Evolutionary conservation across 2,888 invertebrate species (phyloP), one percentile per base, ranked within the genome.

Genomic region (Monoplex corrugatus): DNA sequence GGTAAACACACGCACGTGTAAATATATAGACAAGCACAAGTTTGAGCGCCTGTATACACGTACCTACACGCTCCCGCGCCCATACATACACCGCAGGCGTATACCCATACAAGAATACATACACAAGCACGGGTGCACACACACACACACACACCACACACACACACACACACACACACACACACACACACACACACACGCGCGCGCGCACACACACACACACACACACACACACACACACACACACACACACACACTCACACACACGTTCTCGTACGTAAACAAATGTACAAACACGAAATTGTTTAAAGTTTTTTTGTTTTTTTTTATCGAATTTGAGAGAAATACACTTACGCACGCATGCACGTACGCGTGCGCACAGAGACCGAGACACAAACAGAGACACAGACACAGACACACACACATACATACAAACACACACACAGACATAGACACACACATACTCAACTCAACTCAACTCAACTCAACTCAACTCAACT

Each of bases 221-320:
- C 75, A 75, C 75, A 75, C 75, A n/a, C 32, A n/a, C 75, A 75
- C 75, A 75, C 75, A 35, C 75, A 75, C 75, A 75, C 68, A 68
- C 68, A 68, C n/a, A 68, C 68, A 68, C 68, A 68, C 68, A 68
- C 68, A 68, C 68, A 68, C 68, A 68, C 68, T 19, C 68, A 35
- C 68, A 68, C 68, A 35, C 63, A 63, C 28, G 23, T 23, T 16
- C n/a, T n/a, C n/a, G n/a, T n/a, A n/a, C n/a, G n/a, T n/a, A n/a
- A n/a, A n/a, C n/a, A n/a, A n/a, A n/a, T n/a, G n/a, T n/a, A n/a
- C n/a, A n/a, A n/a, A n/a, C n/a, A n/a, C n/a, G n/a, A n/a, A n/a
- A n/a, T n/a, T n/a, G n/a, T n/a, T n/a, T n/a, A n/a, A n/a, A n/a
- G n/a, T n/a, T n/a, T n/a, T n/a, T n/a, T n/a, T n/a, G n/a, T n/a